phyloP scores from a whole-genome alignment of 2,797 vertebrate genomes.

The Morelia viridis region DNA sequence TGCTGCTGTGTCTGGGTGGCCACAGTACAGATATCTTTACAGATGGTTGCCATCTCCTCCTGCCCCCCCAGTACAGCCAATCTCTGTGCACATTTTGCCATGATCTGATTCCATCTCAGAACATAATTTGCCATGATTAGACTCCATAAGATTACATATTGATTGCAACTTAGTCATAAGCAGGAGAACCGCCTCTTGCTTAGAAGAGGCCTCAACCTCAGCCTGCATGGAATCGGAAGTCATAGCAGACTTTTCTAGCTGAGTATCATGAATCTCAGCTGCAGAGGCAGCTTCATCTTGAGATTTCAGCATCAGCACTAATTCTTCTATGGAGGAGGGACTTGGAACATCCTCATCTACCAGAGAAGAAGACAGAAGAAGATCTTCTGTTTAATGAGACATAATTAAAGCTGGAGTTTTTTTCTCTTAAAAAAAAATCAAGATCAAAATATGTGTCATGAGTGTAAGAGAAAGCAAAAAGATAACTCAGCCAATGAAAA shows the following conservation, averaged over 20 bases:
- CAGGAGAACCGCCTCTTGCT: neutral
- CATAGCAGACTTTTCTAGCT: neutral
- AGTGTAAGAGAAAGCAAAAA: no score
- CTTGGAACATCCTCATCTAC: neutral
- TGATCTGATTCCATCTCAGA: neutral
- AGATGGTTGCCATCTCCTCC: neutral
- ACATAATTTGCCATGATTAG: neutral
- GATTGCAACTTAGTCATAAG: neutral
- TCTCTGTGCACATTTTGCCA: neutral
- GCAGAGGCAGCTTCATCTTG: neutral
- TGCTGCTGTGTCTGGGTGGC: neutral
- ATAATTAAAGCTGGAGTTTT: neutral
- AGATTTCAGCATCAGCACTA: neutral
- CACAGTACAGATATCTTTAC: neutral
- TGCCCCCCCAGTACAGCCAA: neutral
- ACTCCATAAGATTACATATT: neutral
- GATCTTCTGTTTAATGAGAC: neutral
- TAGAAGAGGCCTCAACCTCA: neutral
- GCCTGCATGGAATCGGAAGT: neutral
- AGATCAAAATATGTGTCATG: no score
- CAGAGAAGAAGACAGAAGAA: neutral
- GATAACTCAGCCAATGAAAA: no score
- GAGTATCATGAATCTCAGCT: neutral
- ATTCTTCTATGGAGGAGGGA: neutral
- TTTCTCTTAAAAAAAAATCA: no score